Conservation (phyloP, 2,797 vertebrate genomes). For the Tympanoctomys barrerae region DNA sequence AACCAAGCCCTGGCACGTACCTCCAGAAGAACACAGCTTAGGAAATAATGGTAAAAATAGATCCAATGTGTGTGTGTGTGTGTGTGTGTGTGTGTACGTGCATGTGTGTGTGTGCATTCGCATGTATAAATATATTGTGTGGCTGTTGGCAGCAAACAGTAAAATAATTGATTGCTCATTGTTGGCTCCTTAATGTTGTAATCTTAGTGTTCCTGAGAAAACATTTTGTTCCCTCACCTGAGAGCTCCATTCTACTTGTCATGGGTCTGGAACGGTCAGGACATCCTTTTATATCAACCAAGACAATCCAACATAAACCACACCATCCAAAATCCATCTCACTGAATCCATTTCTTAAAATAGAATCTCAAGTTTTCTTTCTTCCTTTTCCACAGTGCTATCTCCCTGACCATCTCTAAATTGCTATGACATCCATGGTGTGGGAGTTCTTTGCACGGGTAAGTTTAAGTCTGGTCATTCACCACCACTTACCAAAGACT, state of each 20-base stretch:
- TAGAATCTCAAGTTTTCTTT: background rate
- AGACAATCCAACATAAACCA: background rate
- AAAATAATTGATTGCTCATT: background rate
- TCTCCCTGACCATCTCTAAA: background rate
- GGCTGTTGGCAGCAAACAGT: background rate
- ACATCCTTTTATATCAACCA: background rate
- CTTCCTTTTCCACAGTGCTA: background rate
- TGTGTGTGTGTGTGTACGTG: background rate
- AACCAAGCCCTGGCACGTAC: background rate
- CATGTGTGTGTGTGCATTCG: background rate
- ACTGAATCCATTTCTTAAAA: background rate
- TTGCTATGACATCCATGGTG: background rate
- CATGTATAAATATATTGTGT: background rate
- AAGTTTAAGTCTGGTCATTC: background rate
- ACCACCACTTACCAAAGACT: background rate
- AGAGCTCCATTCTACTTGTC: background rate
- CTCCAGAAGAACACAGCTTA: background rate
- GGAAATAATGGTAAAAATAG: background rate
- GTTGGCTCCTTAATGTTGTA: background rate
- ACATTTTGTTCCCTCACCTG: background rate
- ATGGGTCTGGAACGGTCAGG: background rate
- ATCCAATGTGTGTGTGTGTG: background rate
- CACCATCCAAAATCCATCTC: background rate
- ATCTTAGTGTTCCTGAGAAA: background rate
- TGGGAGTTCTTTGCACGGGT: background rate